A percentile compares a stretch with the other conserved stretches of the same genome.
These are phyloP conservation scores for Parauchenoglanis punctatus DNA, from an alignment of 2,797 vertebrate genomes.

Conservation along the genomic window DNA sequence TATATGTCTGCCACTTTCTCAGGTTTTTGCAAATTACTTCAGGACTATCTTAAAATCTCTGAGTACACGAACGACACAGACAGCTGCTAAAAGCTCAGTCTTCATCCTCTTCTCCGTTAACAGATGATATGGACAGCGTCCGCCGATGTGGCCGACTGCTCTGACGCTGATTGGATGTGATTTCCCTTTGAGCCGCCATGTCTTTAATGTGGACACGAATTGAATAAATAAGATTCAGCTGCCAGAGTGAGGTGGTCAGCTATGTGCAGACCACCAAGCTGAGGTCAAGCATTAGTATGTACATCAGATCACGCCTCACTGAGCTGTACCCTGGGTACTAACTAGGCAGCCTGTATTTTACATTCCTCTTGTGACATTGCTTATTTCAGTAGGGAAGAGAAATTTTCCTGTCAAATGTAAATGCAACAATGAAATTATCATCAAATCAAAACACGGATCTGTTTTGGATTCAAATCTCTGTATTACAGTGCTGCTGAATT, in stretches of 20 bases:
- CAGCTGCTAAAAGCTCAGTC: background rate
- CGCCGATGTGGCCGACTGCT: too few relatives aligned
- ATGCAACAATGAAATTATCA: background rate
- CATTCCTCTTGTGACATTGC: background rate
- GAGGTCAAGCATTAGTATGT: slow-evolving; percentile 36
- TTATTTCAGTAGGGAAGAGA: background rate
- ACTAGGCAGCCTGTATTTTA: background rate
- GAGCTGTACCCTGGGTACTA: slow-evolving; percentile 29
- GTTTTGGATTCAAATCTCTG: background rate
- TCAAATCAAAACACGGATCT: background rate
- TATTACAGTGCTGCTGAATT: too few relatives aligned
- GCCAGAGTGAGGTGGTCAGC: slow-evolving; percentile 13
- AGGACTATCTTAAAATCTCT: background rate
- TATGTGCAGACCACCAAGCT: slow-evolving; percentile 38
- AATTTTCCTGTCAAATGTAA: background rate
- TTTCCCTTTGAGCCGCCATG: slow-evolving; percentile 9
- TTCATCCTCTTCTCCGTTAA: background rate
- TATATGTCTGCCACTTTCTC: background rate
- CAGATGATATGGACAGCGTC: background rate
- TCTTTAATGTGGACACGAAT: slow-evolving; percentile 22
- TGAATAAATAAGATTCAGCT: slow-evolving; percentile 37
- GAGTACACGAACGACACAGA: background rate
- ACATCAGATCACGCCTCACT: slow-evolving; percentile 7
- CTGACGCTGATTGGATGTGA: slow-evolving; percentile 35
- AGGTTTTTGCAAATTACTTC: background rate